Conservation (phyloP, 2,888 invertebrate genomes). For the Meloe dianella region DNA sequence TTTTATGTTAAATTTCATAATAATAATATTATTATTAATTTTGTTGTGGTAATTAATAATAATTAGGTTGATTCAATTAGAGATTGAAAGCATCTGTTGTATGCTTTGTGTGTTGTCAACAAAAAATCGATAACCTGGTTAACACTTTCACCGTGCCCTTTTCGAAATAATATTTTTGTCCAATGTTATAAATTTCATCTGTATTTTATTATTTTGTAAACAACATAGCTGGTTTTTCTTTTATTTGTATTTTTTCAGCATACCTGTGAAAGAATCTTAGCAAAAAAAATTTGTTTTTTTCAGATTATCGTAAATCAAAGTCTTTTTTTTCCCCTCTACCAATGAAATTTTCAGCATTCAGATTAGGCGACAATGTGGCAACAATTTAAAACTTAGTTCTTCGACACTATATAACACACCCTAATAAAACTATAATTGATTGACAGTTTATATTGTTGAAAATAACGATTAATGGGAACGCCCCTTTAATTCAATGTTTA, state of each 20-base stretch:
- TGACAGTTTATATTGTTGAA: background rate
- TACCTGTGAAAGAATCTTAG: background rate
- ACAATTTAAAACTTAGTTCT: background rate
- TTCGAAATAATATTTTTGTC: no score
- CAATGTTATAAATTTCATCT: background rate
- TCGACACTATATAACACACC: background rate
- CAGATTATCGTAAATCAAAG: background rate
- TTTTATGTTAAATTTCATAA: background rate
- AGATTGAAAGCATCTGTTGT: background rate
- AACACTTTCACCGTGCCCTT: conserved; percentile 12
- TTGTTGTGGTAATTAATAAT: background rate
- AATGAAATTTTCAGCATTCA: conserved; percentile 1
- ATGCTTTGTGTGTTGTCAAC: background rate
- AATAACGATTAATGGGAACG: background rate
- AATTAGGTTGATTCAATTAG: conserved; percentile 1
- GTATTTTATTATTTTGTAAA: background rate
- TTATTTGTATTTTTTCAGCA: background rate
- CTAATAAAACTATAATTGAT: background rate
- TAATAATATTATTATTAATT: background rate
- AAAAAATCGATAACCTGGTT: conserved; percentile 1
- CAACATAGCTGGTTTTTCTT: background rate
- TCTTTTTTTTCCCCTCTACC: background rate
- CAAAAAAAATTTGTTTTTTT: background rate
- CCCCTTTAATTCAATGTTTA: background rate
- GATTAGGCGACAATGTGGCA: conserved; percentile 1